These are phyloP conservation scores for Siniperca scherzeri DNA, from an alignment of 2,797 vertebrate genomes.

Conservation along the genomic window DNA sequence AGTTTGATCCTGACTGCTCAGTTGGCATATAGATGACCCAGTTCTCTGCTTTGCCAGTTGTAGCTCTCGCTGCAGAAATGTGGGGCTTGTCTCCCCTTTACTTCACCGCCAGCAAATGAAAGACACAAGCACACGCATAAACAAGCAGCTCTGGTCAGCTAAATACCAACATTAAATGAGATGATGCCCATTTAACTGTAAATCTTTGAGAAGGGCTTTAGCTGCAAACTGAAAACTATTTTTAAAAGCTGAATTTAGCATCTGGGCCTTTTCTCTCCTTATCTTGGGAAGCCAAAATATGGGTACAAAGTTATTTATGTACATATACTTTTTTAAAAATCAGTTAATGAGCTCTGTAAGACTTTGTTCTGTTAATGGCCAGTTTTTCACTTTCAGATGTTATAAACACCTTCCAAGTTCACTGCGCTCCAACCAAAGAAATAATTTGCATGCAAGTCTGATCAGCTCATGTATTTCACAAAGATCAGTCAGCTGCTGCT, in stretches of 20 bases:
- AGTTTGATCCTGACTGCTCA: conserved; percentile 66
- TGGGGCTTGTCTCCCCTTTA: conserved; percentile 40
- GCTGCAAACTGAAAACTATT: conserved; percentile 7
- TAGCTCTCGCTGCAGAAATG: conserved; percentile 58
- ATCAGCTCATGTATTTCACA: conserved; percentile 38
- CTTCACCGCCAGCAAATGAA: conserved; percentile 43
- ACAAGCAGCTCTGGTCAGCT: conserved; percentile 48
- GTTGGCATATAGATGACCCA: conserved; percentile 80
- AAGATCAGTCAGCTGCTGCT: conserved; percentile 30
- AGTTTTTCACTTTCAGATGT: conserved; percentile 16
- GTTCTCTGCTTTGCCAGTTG: conserved; percentile 65
- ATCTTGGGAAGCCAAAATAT: background rate
- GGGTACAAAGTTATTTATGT: conserved; percentile 1
- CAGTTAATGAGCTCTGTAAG: background rate
- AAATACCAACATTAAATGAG: conserved; percentile 40
- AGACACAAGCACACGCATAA: conserved; percentile 27
- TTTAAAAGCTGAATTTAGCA: conserved; percentile 26
- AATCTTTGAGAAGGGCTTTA: conserved; percentile 27
- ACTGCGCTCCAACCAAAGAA: conserved; percentile 36
- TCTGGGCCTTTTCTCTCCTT: conserved; percentile 1
- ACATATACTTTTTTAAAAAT: background rate
- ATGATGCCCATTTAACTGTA: conserved; percentile 35
- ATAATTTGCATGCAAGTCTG: conserved; percentile 33
- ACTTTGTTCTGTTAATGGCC: background rate
- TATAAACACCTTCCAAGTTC: conserved; percentile 8